These are phyloP conservation scores for Acronicta aceris DNA, from an alignment of 2,888 invertebrate species.

Conservation along the genomic window DNA sequence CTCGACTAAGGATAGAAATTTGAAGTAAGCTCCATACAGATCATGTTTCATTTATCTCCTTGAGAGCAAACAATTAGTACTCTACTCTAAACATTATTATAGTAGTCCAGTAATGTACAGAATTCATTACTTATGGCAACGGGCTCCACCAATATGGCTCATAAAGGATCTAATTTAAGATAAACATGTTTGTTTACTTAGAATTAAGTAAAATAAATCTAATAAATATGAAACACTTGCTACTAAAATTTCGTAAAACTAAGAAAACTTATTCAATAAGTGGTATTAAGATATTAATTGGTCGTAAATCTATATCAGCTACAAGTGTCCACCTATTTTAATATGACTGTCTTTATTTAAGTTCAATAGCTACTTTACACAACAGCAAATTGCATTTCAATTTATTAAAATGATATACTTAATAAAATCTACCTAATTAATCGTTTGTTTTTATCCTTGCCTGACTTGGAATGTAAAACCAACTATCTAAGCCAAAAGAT, in stretches of 20 bases:
- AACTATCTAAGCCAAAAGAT: not conserved
- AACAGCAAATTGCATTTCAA: constrained; percentile 38
- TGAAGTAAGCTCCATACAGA: too few relatives aligned
- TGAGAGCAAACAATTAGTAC: too few relatives aligned
- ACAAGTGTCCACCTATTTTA: constrained; percentile 17
- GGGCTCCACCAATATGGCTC: too few relatives aligned
- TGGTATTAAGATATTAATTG: constrained; percentile 28
- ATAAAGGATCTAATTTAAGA: not conserved
- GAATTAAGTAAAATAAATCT: constrained; percentile 18
- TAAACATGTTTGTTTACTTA: constrained; percentile 15
- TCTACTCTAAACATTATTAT: too few relatives aligned
- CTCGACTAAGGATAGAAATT: too few relatives aligned
- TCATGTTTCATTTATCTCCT: too few relatives aligned
- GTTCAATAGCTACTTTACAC: constrained; percentile 16
- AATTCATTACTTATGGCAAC: too few relatives aligned
- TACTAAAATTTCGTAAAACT: constrained; percentile 23
- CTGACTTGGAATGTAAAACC: not conserved
- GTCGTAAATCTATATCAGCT: constrained; percentile 30
- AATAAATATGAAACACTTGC: constrained; percentile 7
- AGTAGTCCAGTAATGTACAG: too few relatives aligned
- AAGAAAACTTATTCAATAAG: constrained; percentile 26
- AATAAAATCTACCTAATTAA: constrained; percentile 37
- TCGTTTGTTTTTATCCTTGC: constrained; percentile 6
- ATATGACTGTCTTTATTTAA: constrained; percentile 35
- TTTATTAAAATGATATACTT: constrained; percentile 35